Evolutionary conservation across 2,888 invertebrate species (phyloP).

Genomic region (Cephus pygmeus): DNA sequence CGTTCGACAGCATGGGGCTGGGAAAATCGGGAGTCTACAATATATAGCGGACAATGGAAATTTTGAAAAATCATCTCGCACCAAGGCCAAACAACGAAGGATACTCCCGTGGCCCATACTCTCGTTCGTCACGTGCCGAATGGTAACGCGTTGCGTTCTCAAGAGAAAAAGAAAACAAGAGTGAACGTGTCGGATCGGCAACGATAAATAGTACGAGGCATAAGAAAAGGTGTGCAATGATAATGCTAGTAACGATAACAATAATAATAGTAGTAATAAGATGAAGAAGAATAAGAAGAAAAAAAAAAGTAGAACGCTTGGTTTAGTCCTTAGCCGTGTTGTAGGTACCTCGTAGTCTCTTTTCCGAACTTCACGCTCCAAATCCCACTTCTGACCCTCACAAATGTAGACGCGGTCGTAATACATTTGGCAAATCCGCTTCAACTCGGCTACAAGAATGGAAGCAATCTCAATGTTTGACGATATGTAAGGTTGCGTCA

Average conservation of each 20-base stretch:
- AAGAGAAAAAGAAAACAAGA: not conserved
- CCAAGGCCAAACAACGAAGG: no score
- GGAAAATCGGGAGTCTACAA: no score
- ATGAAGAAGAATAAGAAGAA: constrained; percentile 18
- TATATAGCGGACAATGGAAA: not conserved
- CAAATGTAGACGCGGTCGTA: constrained; percentile 96
- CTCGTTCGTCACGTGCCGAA: not conserved
- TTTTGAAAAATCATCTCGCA: not conserved
- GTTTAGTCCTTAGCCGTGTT: constrained; percentile 31
- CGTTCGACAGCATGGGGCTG: no score
- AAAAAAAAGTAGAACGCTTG: constrained; percentile 22
- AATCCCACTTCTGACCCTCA: constrained; percentile 99
- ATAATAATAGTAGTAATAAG: not conserved
- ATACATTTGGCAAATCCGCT: constrained; percentile 95
- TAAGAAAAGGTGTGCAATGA: not conserved
- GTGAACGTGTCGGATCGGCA: no score
- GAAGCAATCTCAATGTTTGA: not conserved
- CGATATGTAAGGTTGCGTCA: constrained; percentile 2
- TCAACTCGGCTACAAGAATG: constrained; percentile 83
- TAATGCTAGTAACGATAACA: not conserved
- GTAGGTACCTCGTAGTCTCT: constrained; percentile 97
- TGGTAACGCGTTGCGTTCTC: not conserved
- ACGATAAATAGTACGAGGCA: no score
- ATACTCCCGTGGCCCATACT: not conserved
- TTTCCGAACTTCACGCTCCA: constrained; percentile 99